Conservation (phyloP, 2,113 vertebrate species). For the Centrocercus urophasianus region DNA sequence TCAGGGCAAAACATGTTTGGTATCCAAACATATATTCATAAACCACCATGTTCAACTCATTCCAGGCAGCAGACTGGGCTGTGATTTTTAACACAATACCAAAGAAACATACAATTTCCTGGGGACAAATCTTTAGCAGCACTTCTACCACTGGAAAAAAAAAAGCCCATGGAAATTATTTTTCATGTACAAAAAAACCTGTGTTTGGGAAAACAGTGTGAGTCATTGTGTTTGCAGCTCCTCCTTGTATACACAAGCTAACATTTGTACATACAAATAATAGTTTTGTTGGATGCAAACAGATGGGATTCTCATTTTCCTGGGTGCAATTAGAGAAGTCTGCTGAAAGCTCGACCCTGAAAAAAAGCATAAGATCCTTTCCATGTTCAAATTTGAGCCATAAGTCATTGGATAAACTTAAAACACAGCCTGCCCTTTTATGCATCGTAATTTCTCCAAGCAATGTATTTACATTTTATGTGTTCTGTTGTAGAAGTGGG, state of each 20-base stretch:
- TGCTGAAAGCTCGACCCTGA: constrained; percentile 63
- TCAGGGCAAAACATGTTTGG: not conserved
- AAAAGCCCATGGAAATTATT: not conserved
- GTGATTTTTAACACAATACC: not conserved
- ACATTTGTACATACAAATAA: constrained; percentile 32
- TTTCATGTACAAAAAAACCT: not conserved
- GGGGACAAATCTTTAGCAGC: not conserved
- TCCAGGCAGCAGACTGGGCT: not conserved
- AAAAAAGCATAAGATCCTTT: constrained; percentile 56
- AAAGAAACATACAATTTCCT: not conserved
- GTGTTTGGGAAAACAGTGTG: not conserved
- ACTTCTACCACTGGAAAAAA: constrained; percentile 2
- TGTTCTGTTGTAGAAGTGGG: constrained; percentile 75
- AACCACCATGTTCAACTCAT: not conserved
- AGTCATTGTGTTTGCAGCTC: not conserved
- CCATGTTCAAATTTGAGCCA: constrained; percentile 60
- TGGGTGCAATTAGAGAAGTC: constrained; percentile 61
- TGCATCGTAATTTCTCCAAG: constrained; percentile 56
- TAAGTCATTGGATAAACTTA: constrained; percentile 68
- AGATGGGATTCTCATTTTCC: constrained; percentile 68
- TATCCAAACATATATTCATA: constrained; percentile 25
- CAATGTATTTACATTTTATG: constrained; percentile 71
- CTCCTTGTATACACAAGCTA: constrained; percentile 19
- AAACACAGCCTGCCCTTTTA: constrained; percentile 62
- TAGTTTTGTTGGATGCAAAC: constrained; percentile 22